Conservation (phyloP, 2,797 vertebrate species). For the Mus minutoides region DNA sequence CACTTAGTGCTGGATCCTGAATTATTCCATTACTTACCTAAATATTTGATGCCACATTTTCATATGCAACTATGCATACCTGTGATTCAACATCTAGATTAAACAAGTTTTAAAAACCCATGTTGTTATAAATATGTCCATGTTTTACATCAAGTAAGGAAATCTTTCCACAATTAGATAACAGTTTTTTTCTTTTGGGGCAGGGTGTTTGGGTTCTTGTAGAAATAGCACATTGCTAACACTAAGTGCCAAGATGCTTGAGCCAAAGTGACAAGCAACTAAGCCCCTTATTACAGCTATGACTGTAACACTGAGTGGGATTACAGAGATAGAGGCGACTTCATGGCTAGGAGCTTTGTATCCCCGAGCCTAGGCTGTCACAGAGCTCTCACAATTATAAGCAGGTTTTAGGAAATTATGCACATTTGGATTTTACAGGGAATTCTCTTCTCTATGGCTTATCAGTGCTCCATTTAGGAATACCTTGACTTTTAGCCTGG, state of each 20-base stretch:
- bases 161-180: neutral
- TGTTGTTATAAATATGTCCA: neutral
- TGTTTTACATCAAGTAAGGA: neutral
- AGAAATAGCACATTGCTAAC: neutral
- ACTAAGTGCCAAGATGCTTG: neutral
- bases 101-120: neutral
- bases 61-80: neutral
- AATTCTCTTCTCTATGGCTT: neutral
- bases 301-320: neutral
- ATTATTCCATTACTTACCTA: neutral
- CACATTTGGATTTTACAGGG: neutral
- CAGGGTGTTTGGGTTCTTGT: neutral
- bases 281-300: neutral
- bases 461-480: neutral
- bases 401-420: neutral
- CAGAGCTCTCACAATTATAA: neutral
- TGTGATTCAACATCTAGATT: neutral
- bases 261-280: neutral
- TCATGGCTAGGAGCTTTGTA: neutral
- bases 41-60: neutral
- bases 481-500: neutral
- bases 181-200: conserved; percentile 18
- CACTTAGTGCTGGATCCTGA: neutral
- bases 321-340: neutral
- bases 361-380: neutral